Base-by-base conservation (phyloP, 1,140 invertebrate species). In the Ditylenchus dipsaci region DNA sequence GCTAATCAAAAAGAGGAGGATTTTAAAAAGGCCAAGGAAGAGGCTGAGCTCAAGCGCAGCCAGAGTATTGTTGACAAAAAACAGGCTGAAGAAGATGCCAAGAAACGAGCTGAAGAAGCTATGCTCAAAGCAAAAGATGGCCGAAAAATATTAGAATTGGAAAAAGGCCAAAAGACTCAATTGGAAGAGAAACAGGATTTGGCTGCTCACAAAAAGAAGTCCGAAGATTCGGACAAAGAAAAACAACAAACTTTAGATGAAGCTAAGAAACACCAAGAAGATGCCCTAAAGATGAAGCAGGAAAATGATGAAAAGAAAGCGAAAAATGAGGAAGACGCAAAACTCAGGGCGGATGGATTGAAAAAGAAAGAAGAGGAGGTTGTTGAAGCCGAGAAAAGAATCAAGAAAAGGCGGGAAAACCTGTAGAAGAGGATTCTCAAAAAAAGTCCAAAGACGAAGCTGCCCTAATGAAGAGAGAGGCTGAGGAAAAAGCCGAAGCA, bases 371-470 rank as follows among this genome's bases (percentile, higher is more conserved):
- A 5, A n/a, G 63, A 56, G 8, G 57, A 65, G 3, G n/a, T 5
- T 60, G 61, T 27, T 29, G 21, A 21, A 69, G 69, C 15, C 45
- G 57, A 38, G 64, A n/a, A 1, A 43, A 57, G 58, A 43, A 42
- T 43, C 61, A 21, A 63, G 69, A n/a, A n/a, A 23, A 1, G 42
- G 23, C 19, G 26, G 33, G n/a, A n/a, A 53, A 53, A 53, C 3
- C 49, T 5, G 15, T 8, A 7, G 65, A 67, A 30, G 43, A 56
- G 13, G 65, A 64, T 42, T 47, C 65, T 15, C 62, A 66, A 26
- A 66, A 66, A 26, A 63, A 66, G n/a, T 27, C 65, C 17, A 45
- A 62, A 58, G 65, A 66, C 38, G 65, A 66, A 15, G 59, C 53
- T 3, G 17, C 29, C 17, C 21, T 26, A 19, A 68, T 47, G 29